These are phyloP conservation scores for Monodelphis domestica DNA, from an alignment of 2,797 vertebrate species.

Conservation along the genomic window DNA sequence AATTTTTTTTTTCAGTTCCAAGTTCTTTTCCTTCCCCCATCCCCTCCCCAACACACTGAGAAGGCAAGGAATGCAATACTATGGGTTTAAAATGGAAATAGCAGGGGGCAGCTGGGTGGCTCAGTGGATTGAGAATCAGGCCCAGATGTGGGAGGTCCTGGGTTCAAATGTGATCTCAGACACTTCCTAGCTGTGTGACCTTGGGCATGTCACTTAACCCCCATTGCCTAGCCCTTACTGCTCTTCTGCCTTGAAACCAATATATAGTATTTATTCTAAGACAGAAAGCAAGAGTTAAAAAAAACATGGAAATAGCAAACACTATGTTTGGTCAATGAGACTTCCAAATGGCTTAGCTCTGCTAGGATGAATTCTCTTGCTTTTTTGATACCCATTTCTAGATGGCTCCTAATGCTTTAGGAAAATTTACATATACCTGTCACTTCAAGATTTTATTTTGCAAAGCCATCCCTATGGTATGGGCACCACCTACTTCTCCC, in stretches of 20 bases:
- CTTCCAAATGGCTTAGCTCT: not conserved
- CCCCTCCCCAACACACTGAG: not conserved
- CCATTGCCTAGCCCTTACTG: no score
- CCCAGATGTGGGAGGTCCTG: no score
- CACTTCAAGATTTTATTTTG: not conserved
- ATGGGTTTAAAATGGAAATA: not conserved
- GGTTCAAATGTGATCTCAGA: no score
- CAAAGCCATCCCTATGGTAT: not conserved
- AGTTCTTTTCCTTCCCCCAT: no score
- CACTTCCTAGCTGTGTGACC: no score
- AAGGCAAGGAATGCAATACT: not conserved
- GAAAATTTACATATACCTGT: not conserved
- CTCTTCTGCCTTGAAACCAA: no score
- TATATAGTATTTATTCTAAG: no score
- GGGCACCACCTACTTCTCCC: not conserved
- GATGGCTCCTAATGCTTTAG: not conserved
- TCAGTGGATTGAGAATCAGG: no score
- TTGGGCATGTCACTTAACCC: no score
- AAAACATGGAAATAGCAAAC: not conserved
- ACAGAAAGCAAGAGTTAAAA: no score
- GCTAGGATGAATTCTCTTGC: not conserved
- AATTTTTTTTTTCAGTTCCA: no score
- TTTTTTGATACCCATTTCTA: not conserved
- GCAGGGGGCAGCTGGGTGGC: no score
- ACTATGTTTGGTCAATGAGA: not conserved